Percentiles rank a stretch among this genome's conserved stretches.
These are phyloP conservation scores for Nomada fucata DNA, from an alignment of 2,888 invertebrate genomes.

Conservation along the genomic window DNA sequence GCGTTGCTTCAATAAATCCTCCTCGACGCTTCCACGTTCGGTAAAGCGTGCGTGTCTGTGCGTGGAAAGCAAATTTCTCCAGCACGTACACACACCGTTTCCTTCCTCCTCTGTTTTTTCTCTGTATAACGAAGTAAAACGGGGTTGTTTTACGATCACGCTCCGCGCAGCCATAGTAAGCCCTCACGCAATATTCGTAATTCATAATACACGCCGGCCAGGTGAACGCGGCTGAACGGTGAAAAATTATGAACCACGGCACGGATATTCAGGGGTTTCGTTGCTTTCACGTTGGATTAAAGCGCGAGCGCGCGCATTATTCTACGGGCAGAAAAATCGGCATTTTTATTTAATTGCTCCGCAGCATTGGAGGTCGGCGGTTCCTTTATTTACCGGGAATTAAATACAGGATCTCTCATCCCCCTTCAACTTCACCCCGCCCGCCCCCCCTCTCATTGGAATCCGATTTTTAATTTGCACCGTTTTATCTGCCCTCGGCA, in stretches of 20 bases:
- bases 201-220: constrained; percentile 28
- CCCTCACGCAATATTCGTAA: constrained; percentile 53
- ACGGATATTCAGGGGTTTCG: constrained; percentile 11
- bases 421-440: too few relatives aligned
- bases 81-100: background rate
- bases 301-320: background rate
- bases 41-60: constrained; percentile 36
- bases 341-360: constrained; percentile 39
- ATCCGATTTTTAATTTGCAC: constrained; percentile 39
- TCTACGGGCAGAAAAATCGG: constrained; percentile 16
- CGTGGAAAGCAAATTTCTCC: constrained; percentile 54
- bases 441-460: background rate
- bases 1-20: constrained; percentile 48
- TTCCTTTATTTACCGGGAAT: constrained; percentile 37
- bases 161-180: constrained; percentile 6
- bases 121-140: constrained; percentile 43
- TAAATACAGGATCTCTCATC: constrained; percentile 21
- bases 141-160: constrained; percentile 31
- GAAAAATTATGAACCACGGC: constrained; percentile 20
- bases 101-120: background rate
- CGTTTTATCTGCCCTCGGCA: background rate
- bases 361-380: background rate
- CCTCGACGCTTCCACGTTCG: constrained; percentile 17
- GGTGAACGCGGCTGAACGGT: background rate
- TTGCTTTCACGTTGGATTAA: constrained; percentile 22